Evolutionary conservation across 2,113 vertebrate species (phyloP), one percentile per base, ranked within the genome.

Genomic region (Lepidothrix coronata): DNA sequence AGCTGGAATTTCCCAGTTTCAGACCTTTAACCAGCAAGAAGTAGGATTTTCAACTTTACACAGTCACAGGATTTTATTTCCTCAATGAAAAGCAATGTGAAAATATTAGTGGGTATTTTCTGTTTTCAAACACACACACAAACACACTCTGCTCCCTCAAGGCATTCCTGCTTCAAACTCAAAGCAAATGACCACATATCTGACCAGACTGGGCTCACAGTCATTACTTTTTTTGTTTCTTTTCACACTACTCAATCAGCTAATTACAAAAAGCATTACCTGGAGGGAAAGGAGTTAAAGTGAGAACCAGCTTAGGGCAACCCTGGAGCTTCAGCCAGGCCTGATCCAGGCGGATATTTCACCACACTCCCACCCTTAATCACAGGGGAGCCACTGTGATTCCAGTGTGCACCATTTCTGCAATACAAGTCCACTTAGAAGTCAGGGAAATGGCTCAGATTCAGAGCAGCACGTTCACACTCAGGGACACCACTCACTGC

Each of bases 351-450:
- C 12, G 25, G 95, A 5, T 39, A 5, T 28, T 49, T n/a, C 58
- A 51, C 54, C 44, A 43, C 44, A 7, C 5, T 72, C 54, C 49
- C n/a, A 27, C 21, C 55, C 28, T 25, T 2, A 22, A 43, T 10
- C 21, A 7, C 46, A 46, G 8, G 31, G 73, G 19, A 65, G 51
- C 8, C 37, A 21, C 14, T 0, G 70, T 44, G 52, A 5, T 14
- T 7, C 4, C 57, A 37, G 13, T 1, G 1, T 2, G 20, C 6
- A 18, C 15, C 37, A 1, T 0, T 3, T 66, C 75, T 67, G 55
- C 77, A 22, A 1, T 0, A 0, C 1, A 9, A 63, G 27, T 7
- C 54, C 1, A 0, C 19, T 10, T 23, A 22, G 2, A 0, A 0
- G 8, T 2, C 1, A 0, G 43, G 83, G 57, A 11, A 15, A 2